A percentile compares a stretch with the other conserved stretches of the same genome.
These are phyloP conservation scores for Leptosomus discolor DNA, from an alignment of 2,113 vertebrate genomes.

Conservation along the genomic window DNA sequence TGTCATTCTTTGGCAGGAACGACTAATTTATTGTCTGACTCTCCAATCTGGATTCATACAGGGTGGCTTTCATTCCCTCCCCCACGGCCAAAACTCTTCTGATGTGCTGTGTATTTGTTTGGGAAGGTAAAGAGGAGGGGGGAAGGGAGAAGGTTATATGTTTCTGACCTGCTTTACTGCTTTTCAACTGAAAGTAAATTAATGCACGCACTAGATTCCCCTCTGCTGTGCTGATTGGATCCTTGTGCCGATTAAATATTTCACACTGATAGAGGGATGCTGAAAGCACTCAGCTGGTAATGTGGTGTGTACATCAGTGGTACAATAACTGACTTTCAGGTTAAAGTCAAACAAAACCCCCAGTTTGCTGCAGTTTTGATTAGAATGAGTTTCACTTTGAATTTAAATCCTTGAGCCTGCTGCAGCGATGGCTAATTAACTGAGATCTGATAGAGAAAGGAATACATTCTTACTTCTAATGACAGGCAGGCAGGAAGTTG, in stretches of 20 bases:
- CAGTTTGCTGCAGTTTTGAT: conserved; percentile 52
- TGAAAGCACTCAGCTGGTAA: conserved; percentile 62
- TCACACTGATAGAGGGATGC: conserved; percentile 52
- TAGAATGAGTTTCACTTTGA: conserved; percentile 57
- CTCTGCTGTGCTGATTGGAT: conserved; percentile 58
- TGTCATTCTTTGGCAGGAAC: conserved; percentile 12
- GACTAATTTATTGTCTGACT: conserved; percentile 42
- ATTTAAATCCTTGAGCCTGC: conserved; percentile 45
- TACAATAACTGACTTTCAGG: conserved; percentile 48
- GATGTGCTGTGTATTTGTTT: conserved; percentile 43
- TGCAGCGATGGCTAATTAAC: conserved; percentile 46
- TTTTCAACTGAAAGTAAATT: conserved; percentile 61
- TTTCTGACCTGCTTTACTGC: conserved; percentile 59
- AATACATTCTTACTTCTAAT: neutral
- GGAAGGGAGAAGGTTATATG: conserved; percentile 13
- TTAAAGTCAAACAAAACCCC: conserved; percentile 51
- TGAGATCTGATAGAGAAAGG: conserved; percentile 36
- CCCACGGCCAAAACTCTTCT: conserved; percentile 1
- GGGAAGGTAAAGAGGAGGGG: neutral
- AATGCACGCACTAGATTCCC: conserved; percentile 33
- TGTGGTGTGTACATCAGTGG: conserved; percentile 19
- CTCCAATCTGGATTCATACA: conserved; percentile 6
- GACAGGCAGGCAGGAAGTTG: conserved; percentile 18
- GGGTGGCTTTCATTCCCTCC: neutral
- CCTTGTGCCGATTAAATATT: conserved; percentile 57